Evolutionary conservation across 2,113 vertebrate species (phyloP).

Genomic region (Sapayoa aenigma): DNA sequence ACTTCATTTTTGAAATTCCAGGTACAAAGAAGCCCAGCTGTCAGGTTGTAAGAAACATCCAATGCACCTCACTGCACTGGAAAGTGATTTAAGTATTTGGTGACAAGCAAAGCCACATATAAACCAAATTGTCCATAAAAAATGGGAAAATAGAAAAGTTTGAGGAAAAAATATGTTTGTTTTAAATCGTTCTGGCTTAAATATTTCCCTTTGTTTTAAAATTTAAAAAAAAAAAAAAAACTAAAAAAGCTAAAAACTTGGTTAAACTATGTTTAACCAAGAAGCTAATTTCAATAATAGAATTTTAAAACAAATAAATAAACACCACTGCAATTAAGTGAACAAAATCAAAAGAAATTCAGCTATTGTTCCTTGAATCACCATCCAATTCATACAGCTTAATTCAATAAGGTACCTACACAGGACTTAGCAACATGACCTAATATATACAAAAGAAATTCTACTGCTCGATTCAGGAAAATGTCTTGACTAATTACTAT

Average conservation of each 20-base stretch:
- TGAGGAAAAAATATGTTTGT: fast-evolving
- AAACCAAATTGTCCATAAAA: not conserved
- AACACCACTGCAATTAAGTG: not conserved
- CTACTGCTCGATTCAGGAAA: not conserved
- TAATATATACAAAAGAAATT: not conserved
- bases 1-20: not conserved
- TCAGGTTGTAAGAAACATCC: not conserved
- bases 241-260: too few species aligned
- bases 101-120: not conserved
- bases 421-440: not conserved
- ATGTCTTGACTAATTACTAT: not conserved
- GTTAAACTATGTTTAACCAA: not conserved
- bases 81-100: not conserved
- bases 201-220: not conserved
- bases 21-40: not conserved
- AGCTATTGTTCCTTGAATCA: not conserved
- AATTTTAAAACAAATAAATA: not conserved
- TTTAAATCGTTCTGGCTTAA: not conserved
- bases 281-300: not conserved
- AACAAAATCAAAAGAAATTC: not conserved
- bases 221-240: not conserved
- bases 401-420: not conserved
- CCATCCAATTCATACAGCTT: not conserved
- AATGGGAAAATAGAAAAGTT: not conserved
- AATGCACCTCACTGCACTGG: not conserved